phyloP scores from a whole-genome alignment of 2,888 invertebrate genomes.

The Frankliniella intonsa region DNA sequence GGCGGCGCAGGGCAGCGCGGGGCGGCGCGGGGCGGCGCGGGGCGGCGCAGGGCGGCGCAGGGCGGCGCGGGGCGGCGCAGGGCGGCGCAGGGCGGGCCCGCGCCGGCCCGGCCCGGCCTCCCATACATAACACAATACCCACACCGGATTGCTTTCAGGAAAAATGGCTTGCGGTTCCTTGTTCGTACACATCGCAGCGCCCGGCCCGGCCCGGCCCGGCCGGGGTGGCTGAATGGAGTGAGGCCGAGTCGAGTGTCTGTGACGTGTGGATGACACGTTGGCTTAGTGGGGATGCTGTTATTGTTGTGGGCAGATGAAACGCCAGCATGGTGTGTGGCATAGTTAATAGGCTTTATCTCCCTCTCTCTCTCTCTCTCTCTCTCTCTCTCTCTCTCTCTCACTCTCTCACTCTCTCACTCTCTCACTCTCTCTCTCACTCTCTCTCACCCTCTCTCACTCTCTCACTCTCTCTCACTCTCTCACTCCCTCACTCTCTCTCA shows the following conservation, averaged over 20 bases:
- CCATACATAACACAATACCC: not conserved
- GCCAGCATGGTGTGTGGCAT: conserved; percentile 17
- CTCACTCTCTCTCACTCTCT: conserved; percentile 7
- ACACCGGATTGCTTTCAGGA: conserved; percentile 11
- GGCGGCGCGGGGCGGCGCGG: not conserved
- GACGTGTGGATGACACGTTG: conserved; percentile 15
- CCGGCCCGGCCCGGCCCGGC: not conserved
- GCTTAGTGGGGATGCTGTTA: conserved; percentile 1
- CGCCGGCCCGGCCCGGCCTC: not conserved
- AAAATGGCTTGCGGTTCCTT: not conserved
- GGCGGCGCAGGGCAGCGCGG: not conserved
- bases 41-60: not conserved
- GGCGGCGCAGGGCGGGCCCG: too few relatives aligned
- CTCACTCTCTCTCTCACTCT: conserved; percentile 18
- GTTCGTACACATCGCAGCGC: not conserved
- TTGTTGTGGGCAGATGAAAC: not conserved
- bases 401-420: conserved; percentile 32
- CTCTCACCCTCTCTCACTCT: conserved; percentile 19
- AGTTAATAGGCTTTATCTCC: conserved; percentile 1
- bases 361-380: conserved; percentile 21
- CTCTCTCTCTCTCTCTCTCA: conserved; percentile 11
- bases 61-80: not conserved
- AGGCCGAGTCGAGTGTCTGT: conserved; percentile 5
- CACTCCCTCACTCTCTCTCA: conserved; percentile 19
- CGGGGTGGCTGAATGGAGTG: not conserved